Percentiles rank a stretch among this genome's conserved stretches.
phyloP scores from a whole-genome alignment of 2,888 invertebrate species.

The Lasioglossum vierecki region DNA sequence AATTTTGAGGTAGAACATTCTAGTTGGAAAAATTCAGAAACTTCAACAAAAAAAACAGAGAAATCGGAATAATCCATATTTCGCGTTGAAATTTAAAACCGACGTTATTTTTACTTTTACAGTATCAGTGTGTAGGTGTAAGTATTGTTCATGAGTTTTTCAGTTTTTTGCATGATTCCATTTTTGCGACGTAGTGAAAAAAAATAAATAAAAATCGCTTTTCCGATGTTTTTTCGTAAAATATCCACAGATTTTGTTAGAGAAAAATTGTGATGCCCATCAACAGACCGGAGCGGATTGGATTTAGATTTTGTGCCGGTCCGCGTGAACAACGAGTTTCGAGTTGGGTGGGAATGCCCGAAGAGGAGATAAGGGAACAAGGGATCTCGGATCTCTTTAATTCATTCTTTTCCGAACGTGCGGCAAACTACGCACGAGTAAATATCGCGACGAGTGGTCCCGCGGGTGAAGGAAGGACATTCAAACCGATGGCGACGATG shows the following conservation, averaged over 20 bases:
- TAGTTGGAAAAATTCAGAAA: background rate
- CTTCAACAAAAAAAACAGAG: too few relatives aligned
- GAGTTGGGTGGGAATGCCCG: slow-evolving; percentile 42
- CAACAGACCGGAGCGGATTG: slow-evolving; percentile 42
- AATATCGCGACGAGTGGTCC: slow-evolving; percentile 70
- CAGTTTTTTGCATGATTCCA: background rate
- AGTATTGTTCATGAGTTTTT: background rate
- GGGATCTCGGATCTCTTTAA: slow-evolving; percentile 68
- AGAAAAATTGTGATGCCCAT: background rate
- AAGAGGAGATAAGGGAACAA: slow-evolving; percentile 71
- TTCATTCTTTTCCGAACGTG: slow-evolving; percentile 70
- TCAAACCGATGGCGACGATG: slow-evolving; percentile 55
- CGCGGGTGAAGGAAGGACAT: slow-evolving; percentile 63
- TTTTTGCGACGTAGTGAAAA: background rate
- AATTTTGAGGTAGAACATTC: background rate
- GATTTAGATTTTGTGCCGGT: slow-evolving; percentile 61
- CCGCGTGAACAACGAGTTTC: slow-evolving; percentile 54
- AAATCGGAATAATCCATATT: background rate
- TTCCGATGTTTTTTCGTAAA: background rate
- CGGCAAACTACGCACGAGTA: slow-evolving; percentile 69
- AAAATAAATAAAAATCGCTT: background rate
- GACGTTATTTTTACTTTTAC: background rate
- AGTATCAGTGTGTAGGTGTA: background rate
- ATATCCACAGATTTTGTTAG: background rate
- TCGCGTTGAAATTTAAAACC: background rate